A percentile compares a stretch with the other conserved stretches of the same genome.
Evolutionary conservation across 2,113 vertebrate genomes (phyloP).

Genomic region (Centropus unirufus): DNA sequence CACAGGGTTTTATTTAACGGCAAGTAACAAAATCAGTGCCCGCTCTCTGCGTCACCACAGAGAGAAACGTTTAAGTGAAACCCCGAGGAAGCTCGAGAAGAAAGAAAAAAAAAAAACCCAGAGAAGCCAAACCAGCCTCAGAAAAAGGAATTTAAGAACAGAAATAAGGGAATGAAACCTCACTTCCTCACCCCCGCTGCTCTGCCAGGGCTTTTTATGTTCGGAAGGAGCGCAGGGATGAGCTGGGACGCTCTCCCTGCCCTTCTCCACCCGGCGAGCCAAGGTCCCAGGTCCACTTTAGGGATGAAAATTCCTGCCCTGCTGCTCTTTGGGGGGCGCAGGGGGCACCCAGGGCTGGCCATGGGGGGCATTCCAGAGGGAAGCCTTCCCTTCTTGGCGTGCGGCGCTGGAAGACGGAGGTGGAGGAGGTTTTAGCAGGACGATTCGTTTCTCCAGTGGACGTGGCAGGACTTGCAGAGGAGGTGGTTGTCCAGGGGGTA

Average conservation of each 20-base stretch:
- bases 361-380: accelerated
- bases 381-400: not conserved
- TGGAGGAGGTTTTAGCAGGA: slow-evolving; percentile 30
- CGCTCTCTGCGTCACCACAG: not conserved
- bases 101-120: not conserved
- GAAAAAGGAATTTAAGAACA: not conserved
- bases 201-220: not conserved
- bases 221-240: accelerated
- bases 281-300: accelerated
- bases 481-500: slow-evolving; percentile 85
- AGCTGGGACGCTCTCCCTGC: accelerated
- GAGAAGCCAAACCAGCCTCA: not conserved
- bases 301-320: not conserved
- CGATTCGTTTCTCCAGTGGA: slow-evolving; percentile 23
- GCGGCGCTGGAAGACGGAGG: not conserved
- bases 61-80: not conserved
- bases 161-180: not conserved
- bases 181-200: not conserved
- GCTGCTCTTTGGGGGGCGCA: not conserved
- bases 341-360: accelerated
- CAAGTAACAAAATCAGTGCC: not conserved
- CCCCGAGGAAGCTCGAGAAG: not conserved
- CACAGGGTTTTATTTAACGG: not conserved
- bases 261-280: accelerated
- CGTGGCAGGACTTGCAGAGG: slow-evolving; percentile 88